These are phyloP conservation scores for Caenorhabditis doughertyi DNA, from an alignment of 2,888 invertebrate species.

Conservation along the genomic window DNA sequence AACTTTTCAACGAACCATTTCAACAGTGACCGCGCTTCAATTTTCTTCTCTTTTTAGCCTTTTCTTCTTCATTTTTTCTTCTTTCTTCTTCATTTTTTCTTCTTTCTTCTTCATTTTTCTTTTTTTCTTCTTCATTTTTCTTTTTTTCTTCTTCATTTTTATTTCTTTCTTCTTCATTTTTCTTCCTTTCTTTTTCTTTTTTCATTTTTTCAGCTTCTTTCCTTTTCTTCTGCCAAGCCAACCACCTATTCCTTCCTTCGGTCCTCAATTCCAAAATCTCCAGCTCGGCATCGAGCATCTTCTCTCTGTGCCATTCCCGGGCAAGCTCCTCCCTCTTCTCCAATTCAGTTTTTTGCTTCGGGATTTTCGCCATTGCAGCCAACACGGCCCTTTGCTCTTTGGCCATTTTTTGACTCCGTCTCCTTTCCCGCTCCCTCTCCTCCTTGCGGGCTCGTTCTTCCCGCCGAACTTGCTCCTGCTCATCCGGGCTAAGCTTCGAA, in stretches of 20 bases:
- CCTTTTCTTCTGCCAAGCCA: background rate
- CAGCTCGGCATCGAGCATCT: background rate
- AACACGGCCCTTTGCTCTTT: background rate
- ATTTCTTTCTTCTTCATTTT: background rate
- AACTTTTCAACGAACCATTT: too few relatives aligned
- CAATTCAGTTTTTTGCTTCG: background rate
- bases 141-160: too few relatives aligned
- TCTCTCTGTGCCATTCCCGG: background rate
- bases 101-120: background rate
- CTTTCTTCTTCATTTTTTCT: background rate
- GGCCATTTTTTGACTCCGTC: background rate
- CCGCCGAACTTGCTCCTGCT: too few relatives aligned
- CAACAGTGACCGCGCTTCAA: too few relatives aligned
- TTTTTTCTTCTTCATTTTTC: background rate
- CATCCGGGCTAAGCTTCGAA: background rate
- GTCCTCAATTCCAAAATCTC: too few relatives aligned
- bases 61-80: background rate
- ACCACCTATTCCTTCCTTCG: too few relatives aligned
- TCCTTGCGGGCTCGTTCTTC: background rate
- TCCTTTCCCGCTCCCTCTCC: background rate
- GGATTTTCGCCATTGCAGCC: background rate
- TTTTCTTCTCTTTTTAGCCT: background rate
- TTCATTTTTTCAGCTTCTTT: too few relatives aligned
- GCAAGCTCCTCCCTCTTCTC: too few relatives aligned
- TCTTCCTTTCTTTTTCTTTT: background rate